A percentile compares a stretch with the other conserved stretches of the same genome.
Conservation (phyloP, 37 sponge, comb jelly and placozoan species). For the Cliona cf. orientalis region DNA sequence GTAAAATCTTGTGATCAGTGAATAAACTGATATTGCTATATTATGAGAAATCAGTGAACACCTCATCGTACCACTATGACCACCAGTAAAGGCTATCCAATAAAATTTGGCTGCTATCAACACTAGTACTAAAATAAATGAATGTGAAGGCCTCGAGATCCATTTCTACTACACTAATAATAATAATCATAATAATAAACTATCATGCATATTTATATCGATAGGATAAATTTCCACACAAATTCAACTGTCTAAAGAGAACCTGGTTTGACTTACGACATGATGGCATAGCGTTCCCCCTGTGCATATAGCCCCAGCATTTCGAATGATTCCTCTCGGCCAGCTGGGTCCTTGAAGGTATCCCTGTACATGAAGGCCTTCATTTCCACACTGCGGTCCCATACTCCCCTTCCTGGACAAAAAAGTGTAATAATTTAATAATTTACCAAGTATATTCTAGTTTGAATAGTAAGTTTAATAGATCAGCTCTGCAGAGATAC, state of each 20-base stretch:
- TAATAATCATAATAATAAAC: not conserved
- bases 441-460: not conserved
- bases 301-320: not conserved
- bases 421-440: not conserved
- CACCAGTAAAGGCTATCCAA: too few species aligned
- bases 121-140: too few species aligned
- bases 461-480: not conserved
- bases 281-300: too few species aligned
- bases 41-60: too few species aligned
- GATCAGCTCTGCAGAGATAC: not conserved
- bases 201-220: too few species aligned
- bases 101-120: too few species aligned
- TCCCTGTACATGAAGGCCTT: not conserved
- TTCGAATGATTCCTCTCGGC: not conserved
- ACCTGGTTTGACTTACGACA: too few species aligned
- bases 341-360: too few species aligned
- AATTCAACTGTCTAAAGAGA: too few species aligned
- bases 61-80: too few species aligned
- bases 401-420: not conserved
- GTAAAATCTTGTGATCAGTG: not conserved
- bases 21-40: not conserved
- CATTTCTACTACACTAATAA: not conserved
- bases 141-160: too few species aligned
- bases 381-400: constrained; percentile 1
- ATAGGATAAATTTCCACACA: too few species aligned